Evolutionary conservation across 2,113 vertebrate genomes (phyloP).

Genomic region (Planiliza haematocheilus): DNA sequence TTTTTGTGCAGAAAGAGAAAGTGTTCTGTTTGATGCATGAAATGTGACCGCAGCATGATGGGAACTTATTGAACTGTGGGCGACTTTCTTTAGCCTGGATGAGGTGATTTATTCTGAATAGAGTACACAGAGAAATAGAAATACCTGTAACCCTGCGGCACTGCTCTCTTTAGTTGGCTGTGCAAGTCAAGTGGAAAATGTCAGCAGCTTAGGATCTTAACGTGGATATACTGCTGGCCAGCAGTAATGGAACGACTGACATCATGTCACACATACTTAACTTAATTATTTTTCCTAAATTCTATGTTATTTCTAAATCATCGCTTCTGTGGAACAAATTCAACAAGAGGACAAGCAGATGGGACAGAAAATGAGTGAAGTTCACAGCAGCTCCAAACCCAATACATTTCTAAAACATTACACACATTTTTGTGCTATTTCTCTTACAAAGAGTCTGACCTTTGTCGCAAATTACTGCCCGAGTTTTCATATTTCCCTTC

Average conservation of each 20-base stretch:
- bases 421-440: neutral
- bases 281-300: neutral
- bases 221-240: neutral
- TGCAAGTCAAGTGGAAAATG: slow-evolving; percentile 4
- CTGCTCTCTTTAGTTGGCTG: slow-evolving; percentile 18
- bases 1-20: slow-evolving; percentile 58
- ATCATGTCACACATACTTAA: neutral
- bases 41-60: slow-evolving; percentile 49
- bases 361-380: too few relatives aligned
- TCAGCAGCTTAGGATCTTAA: neutral
- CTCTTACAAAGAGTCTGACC: neutral
- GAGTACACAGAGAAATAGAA: slow-evolving; percentile 8
- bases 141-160: slow-evolving; percentile 6
- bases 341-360: neutral
- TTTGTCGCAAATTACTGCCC: neutral
- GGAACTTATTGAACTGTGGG: slow-evolving; percentile 33
- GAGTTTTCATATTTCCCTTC: slow-evolving; percentile 2
- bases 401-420: too few relatives aligned
- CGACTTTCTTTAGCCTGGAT: slow-evolving; percentile 33
- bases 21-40: slow-evolving; percentile 55
- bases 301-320: neutral
- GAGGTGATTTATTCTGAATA: slow-evolving; percentile 52
- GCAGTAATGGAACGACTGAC: neutral
- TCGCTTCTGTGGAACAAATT: neutral
- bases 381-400: too few relatives aligned